Evolutionary conservation across 2,888 invertebrate species (phyloP).

Genomic region (Scelioninae gen. 1): DNA sequence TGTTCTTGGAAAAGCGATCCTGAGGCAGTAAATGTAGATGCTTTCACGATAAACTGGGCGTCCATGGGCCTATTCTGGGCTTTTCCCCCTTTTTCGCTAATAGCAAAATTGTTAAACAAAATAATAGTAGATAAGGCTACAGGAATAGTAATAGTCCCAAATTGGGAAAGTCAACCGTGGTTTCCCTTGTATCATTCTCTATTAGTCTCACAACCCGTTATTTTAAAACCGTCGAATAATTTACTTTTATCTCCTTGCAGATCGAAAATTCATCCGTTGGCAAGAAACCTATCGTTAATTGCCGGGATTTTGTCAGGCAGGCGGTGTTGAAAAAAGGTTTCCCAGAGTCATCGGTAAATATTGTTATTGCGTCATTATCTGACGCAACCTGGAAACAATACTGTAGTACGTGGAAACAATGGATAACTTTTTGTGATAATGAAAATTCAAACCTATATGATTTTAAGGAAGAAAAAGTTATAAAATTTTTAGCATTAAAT

Average conservation of each 20-base stretch:
- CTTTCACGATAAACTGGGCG: not conserved
- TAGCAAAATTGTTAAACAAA: not conserved
- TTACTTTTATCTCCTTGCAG: conserved; percentile 27
- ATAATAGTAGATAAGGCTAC: not conserved
- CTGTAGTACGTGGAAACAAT: conserved; percentile 40
- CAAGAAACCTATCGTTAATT: conserved; percentile 20
- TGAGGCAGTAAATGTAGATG: conserved; percentile 1
- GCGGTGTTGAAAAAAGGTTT: conserved; percentile 8
- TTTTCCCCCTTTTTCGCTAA: conserved; percentile 1
- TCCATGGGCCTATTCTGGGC: not conserved
- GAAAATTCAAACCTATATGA: conserved; percentile 39
- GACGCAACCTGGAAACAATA: conserved; percentile 56
- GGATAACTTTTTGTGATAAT: conserved; percentile 69
- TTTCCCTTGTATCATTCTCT: conserved; percentile 2
- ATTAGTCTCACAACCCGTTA: conserved; percentile 9
- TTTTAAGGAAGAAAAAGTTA: conserved; percentile 32
- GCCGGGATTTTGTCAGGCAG: conserved; percentile 20
- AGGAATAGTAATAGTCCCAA: conserved; percentile 2
- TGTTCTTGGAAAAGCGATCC: conserved; percentile 12
- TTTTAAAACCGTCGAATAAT: not conserved
- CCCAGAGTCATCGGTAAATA: conserved; percentile 61
- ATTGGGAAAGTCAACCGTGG: conserved; percentile 7
- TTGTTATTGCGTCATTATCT: conserved; percentile 70
- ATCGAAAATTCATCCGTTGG: conserved; percentile 14
- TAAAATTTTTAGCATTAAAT: conserved; percentile 52